phyloP scores from a whole-genome alignment of 2,888 invertebrate genomes.

The Ptychoptera albimana region DNA sequence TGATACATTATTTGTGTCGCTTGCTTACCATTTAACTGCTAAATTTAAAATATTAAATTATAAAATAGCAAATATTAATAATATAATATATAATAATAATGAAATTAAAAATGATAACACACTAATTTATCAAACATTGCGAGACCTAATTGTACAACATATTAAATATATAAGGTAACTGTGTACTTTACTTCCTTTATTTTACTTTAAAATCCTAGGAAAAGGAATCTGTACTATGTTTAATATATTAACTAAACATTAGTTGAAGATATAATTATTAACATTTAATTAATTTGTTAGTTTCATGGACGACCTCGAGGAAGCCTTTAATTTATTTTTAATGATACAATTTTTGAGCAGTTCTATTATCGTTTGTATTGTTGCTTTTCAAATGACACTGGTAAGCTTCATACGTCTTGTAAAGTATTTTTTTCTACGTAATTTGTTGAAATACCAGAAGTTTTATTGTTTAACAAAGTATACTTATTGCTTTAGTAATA shows the following conservation, averaged over 20 bases:
- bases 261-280: not conserved
- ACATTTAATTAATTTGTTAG: not conserved
- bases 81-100: not conserved
- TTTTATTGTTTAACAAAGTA: no score
- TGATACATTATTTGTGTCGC: slow-evolving; percentile 1
- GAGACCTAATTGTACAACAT: not conserved
- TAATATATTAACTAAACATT: no score
- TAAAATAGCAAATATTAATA: not conserved
- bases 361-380: slow-evolving; percentile 2
- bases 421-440: no score
- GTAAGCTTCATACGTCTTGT: not conserved
- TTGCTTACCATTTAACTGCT: not conserved
- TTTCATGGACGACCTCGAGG: not conserved
- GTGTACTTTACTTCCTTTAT: not conserved
- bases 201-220: no score
- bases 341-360: slow-evolving; percentile 1
- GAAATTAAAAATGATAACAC: not conserved
- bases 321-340: not conserved
- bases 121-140: not conserved
- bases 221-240: no score
- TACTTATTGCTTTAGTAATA: no score
- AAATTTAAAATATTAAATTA: slow-evolving; percentile 1
- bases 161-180: not conserved
- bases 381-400: not conserved
- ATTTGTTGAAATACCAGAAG: no score